Base-by-base conservation (phyloP, 2,113 vertebrate genomes). In the Ophiodon elongatus region DNA sequence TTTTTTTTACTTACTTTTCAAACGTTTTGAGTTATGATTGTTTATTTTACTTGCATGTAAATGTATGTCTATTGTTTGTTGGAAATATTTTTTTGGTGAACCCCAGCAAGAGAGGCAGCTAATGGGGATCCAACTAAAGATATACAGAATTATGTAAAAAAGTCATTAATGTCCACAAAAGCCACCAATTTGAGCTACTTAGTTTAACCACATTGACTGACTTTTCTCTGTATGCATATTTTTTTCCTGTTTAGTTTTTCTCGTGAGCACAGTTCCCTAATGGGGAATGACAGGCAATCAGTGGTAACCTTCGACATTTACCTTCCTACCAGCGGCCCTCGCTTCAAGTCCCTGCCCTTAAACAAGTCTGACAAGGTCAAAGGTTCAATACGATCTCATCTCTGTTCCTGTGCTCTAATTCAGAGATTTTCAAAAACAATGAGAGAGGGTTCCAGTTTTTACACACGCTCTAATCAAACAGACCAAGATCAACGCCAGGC, bases 341-440 rank as follows among this genome's bases (percentile, higher is more conserved):
- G 1, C 60, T 73, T 84, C 25, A 71, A 82, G 52, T 56, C 56
- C 7, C 50, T 17, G 7, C 67, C 33, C 66, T 54, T 50, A 80
- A 90, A 83, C 74, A 75, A 65, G 66, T 64, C 65, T 86, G 78
- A 91, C 83, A 86, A 64, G 64, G 85, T 68, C 73, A 89, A 79
- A 81, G 57, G 78, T 73, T 80, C 43, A 52, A 39, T 5, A n/a
- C 29, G 25, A n/a, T 59, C 74, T 59, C 41, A n/a, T 63, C 74
- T 59, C 35, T 83, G 65, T 27, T 77, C 27, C 56, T 45, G 37
- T 27, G n/a, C 31, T 67, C 31, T 67, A 10, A 31, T 62, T 83
- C 23, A 70, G 45, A 25, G 21, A 47, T 64, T 52, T 73, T 81
- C 27, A 59, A 15, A 63, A 64, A 43, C 25, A 70, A 73, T 43